phyloP scores from a whole-genome alignment of 2,888 invertebrate genomes.

The Stegana nigrithorax region DNA sequence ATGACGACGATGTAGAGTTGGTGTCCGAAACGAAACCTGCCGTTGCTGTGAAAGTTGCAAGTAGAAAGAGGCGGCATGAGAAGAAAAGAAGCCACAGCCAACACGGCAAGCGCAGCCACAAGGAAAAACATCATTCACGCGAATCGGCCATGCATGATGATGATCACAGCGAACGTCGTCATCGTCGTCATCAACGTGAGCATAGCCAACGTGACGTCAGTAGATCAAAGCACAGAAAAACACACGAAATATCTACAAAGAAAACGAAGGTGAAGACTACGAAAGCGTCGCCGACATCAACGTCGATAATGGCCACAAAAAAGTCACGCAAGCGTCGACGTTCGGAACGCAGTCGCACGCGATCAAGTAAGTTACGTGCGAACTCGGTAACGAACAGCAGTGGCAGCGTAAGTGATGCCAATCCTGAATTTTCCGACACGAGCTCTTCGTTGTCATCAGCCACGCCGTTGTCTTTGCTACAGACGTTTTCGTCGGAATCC shows the following conservation, averaged over 20 bases:
- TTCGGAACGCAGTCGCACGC: constrained; percentile 28
- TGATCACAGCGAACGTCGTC: neutral
- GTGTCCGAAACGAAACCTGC: constrained; percentile 33
- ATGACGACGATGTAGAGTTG: constrained; percentile 59
- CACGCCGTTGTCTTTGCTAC: too few species aligned
- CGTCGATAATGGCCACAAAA: constrained; percentile 9
- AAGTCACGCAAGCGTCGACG: constrained; percentile 12
- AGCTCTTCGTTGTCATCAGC: too few species aligned
- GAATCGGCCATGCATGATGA: neutral
- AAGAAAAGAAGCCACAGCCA: neutral
- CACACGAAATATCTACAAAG: too few species aligned
- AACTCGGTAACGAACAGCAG: constrained; percentile 20
- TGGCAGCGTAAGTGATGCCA: constrained; percentile 25
- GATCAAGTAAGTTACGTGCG: constrained; percentile 21
- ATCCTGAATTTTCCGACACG: too few species aligned
- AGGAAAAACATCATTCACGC: neutral
- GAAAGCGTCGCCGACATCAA: too few species aligned
- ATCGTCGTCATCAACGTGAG: neutral
- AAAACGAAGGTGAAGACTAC: too few species aligned
- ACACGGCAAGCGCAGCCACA: too few species aligned
- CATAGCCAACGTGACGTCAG: too few species aligned
- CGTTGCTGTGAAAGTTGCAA: neutral
- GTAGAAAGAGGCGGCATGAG: neutral
- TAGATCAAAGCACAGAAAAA: too few species aligned
- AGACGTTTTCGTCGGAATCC: too few species aligned